Conservation (phyloP, 2,888 invertebrate genomes). For the Drosophila silvestris region DNA sequence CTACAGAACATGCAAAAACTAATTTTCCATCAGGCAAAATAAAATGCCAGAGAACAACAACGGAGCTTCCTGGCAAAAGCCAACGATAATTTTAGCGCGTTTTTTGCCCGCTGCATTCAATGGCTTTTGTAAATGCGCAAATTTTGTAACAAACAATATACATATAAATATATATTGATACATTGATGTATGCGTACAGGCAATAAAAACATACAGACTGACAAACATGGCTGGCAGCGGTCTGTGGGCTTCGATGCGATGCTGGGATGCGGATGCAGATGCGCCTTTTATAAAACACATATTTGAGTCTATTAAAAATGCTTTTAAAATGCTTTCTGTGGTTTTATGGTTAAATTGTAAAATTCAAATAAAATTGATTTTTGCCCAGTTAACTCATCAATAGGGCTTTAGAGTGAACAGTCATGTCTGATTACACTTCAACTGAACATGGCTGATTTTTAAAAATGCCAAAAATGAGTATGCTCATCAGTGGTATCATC, state of each 20-base stretch:
- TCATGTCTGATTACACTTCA: not conserved
- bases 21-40: slow-evolving; percentile 74
- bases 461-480: not conserved
- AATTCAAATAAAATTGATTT: slow-evolving; percentile 82
- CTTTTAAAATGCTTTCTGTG: slow-evolving; percentile 81
- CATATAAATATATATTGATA: slow-evolving; percentile 63
- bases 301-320: slow-evolving; percentile 84
- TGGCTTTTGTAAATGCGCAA: slow-evolving; percentile 75
- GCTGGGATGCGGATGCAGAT: slow-evolving; percentile 4
- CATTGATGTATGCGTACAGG: slow-evolving; percentile 37
- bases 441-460: not conserved
- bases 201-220: slow-evolving; percentile 25
- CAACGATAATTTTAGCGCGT: slow-evolving; percentile 74
- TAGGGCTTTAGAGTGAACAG: not conserved
- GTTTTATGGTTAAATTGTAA: slow-evolving; percentile 81
- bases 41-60: slow-evolving; percentile 55
- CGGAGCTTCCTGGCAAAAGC: slow-evolving; percentile 41
- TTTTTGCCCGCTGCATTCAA: slow-evolving; percentile 63
- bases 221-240: slow-evolving; percentile 12
- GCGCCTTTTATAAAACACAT: slow-evolving; percentile 77
- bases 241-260: not conserved
- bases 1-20: slow-evolving; percentile 72
- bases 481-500: not conserved
- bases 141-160: slow-evolving; percentile 79
- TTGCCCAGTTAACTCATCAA: slow-evolving; percentile 33